Evolutionary conservation across 2,113 vertebrate genomes (phyloP).

Genomic region (Apeltes quadracus): DNA sequence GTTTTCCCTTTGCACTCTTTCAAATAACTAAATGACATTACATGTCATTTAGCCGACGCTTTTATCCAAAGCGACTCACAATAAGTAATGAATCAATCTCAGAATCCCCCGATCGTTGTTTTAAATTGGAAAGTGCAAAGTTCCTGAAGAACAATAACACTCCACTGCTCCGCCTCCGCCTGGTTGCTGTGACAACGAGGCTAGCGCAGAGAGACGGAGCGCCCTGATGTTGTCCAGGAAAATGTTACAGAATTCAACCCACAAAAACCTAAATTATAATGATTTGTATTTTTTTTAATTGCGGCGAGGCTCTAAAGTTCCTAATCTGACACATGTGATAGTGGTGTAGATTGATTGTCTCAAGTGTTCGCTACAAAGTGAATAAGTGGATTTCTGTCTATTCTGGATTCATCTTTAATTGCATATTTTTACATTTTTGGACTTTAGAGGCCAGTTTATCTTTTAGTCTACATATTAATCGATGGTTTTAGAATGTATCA

Average conservation of each 20-base stretch:
- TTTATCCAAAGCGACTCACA: no score
- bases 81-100: not conserved
- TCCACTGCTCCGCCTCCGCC: not conserved
- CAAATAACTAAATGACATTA: no score
- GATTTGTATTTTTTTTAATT: constrained; percentile 1
- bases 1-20: not conserved
- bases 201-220: not conserved
- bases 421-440: constrained; percentile 6
- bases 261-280: not conserved
- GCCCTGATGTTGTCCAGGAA: not conserved
- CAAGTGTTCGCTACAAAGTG: not conserved
- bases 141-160: not conserved
- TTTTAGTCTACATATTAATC: constrained; percentile 32
- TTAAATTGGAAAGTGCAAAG: not conserved
- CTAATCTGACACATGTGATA: not conserved
- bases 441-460: constrained; percentile 36
- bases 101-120: not conserved
- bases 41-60: no score
- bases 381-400: not conserved
- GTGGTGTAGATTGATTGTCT: not conserved
- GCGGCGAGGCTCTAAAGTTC: not conserved
- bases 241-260: constrained; percentile 5
- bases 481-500: constrained; percentile 43
- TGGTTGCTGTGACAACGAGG: constrained; percentile 9
- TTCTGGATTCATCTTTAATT: constrained; percentile 19